These are phyloP conservation scores for Nebria salina DNA, from an alignment of 2,888 invertebrate species.

Conservation along the genomic window DNA sequence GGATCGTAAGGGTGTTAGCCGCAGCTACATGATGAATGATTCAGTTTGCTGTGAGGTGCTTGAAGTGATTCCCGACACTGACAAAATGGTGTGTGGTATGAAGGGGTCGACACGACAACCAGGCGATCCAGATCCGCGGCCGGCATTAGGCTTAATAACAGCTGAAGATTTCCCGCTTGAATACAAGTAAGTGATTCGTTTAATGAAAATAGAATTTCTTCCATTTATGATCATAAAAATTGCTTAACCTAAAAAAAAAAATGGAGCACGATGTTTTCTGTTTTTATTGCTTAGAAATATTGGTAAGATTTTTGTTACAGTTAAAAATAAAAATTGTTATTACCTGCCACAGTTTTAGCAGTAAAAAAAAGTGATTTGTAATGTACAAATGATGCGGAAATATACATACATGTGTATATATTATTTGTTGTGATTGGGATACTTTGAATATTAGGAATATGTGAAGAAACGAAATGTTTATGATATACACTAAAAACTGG, in stretches of 20 bases:
- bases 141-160: constrained; percentile 84
- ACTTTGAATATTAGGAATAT: constrained; percentile 1
- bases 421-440: constrained; percentile 1
- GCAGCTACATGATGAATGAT: constrained; percentile 83
- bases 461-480: background rate
- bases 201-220: background rate
- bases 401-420: background rate
- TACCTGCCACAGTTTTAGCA: constrained; percentile 37
- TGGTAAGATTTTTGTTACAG: constrained; percentile 46
- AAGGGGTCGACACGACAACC: constrained; percentile 77
- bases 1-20: constrained; percentile 80
- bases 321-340: constrained; percentile 23
- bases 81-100: constrained; percentile 89
- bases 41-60: constrained; percentile 89
- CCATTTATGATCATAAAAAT: background rate
- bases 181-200: constrained; percentile 75
- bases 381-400: background rate
- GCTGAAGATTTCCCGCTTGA: constrained; percentile 82
- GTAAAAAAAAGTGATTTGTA: constrained; percentile 14
- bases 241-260: background rate
- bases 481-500: background rate
- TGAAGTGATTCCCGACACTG: constrained; percentile 85
- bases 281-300: constrained; percentile 40
- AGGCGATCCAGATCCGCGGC: constrained; percentile 76
- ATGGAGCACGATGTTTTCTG: constrained; percentile 34